phyloP scores from a whole-genome alignment of 1,140 invertebrate genomes.

The Spodoptera frugiperda region DNA sequence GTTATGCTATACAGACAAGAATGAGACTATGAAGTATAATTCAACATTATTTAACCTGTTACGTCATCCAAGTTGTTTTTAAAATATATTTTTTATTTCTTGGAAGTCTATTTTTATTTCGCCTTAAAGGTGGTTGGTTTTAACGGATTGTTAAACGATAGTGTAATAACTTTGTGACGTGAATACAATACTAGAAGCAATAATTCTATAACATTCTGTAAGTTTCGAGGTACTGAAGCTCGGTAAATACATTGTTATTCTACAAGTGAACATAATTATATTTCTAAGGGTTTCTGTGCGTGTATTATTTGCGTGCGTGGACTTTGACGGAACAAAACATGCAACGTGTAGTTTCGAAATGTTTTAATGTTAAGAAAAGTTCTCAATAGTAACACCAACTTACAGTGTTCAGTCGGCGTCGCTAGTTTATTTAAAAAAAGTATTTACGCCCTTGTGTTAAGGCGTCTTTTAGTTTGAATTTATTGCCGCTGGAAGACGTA shows the following conservation, averaged over 20 bases:
- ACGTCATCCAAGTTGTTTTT: conserved; percentile 31
- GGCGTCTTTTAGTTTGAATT: too few relatives aligned
- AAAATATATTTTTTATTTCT: conserved; percentile 43
- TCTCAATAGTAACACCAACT: neutral
- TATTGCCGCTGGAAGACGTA: too few relatives aligned
- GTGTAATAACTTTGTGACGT: conserved; percentile 1
- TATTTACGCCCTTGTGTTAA: too few relatives aligned
- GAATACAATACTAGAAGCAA: conserved; percentile 8
- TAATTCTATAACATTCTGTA: conserved; percentile 13
- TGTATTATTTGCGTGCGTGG: conserved; percentile 10
- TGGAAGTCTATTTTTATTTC: conserved; percentile 36
- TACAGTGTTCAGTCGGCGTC: too few relatives aligned
- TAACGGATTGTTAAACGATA: conserved; percentile 33
- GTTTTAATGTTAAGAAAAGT: neutral
- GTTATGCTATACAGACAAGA: conserved; percentile 16
- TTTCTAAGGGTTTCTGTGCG: conserved; percentile 10
- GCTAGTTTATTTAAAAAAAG: too few relatives aligned
- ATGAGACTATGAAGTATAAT: conserved; percentile 19
- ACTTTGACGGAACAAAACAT: conserved; percentile 13
- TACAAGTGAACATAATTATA: conserved; percentile 18
- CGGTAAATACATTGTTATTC: conserved; percentile 29
- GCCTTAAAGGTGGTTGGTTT: conserved; percentile 28
- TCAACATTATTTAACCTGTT: conserved; percentile 10
- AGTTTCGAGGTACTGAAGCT: conserved; percentile 11
- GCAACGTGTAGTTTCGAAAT: neutral